These are phyloP conservation scores for Beris morrisii DNA, from an alignment of 2,888 invertebrate species.

Conservation along the genomic window DNA sequence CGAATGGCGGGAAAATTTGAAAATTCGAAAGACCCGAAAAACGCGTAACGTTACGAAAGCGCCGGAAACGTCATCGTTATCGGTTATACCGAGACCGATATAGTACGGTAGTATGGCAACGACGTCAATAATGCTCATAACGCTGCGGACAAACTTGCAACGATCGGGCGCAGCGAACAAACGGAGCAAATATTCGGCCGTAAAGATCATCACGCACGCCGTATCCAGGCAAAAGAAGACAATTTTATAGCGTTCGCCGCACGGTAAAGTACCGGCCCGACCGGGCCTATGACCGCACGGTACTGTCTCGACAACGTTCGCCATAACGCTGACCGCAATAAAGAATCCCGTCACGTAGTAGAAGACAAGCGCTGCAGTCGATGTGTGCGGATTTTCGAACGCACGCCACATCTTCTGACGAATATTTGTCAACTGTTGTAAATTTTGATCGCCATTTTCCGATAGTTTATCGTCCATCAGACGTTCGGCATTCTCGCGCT, in stretches of 20 bases:
- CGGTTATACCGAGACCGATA: constrained; percentile 95
- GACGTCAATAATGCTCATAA: constrained; percentile 99
- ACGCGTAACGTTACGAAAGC: constrained; percentile 98
- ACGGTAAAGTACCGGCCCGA: constrained; percentile 84
- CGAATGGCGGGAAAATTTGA: constrained; percentile 99
- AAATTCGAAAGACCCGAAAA: constrained; percentile 99
- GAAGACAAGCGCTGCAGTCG: constrained; percentile 98
- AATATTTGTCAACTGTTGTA: constrained; percentile 84
- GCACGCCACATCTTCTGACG: constrained; percentile 99
- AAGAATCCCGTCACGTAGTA: constrained; percentile 99
- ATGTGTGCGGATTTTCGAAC: constrained; percentile 99
- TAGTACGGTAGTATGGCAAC: constrained; percentile 99
- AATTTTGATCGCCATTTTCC: constrained; percentile 87
- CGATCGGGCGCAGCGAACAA: constrained; percentile 98
- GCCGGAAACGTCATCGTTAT: constrained; percentile 98
- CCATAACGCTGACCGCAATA: constrained; percentile 98
- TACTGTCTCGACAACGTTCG: constrained; percentile 97
- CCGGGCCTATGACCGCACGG: constrained; percentile 89
- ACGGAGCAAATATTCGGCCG: constrained; percentile 92
- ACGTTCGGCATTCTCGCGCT: constrained; percentile 97
- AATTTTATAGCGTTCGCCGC: constrained; percentile 97
- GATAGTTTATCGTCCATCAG: constrained; percentile 96
- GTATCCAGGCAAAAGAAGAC: constrained; percentile 99
- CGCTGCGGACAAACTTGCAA: constrained; percentile 95
- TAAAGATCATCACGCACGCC: constrained; percentile 99